Conservation (phyloP, 2,797 vertebrate species). For the Enteromius argenteus region DNA sequence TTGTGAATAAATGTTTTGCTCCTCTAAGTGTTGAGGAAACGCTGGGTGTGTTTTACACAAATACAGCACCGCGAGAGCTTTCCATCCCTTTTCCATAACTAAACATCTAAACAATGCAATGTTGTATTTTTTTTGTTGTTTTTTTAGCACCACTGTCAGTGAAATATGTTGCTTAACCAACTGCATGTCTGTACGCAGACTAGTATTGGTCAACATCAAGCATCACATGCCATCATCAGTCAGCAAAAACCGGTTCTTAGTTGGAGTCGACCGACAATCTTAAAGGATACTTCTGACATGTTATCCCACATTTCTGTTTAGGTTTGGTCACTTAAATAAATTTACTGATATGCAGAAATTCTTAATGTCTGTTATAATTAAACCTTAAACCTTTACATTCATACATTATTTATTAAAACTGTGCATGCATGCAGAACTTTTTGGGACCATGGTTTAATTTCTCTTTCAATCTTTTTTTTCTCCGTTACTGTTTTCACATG, state of each 20-base stretch:
- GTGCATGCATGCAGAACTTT: neutral
- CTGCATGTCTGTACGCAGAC: neutral
- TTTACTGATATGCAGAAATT: neutral
- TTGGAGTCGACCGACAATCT: slow-evolving; percentile 11
- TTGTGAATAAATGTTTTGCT: neutral
- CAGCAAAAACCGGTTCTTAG: slow-evolving; percentile 9
- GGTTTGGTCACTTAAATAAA: no score
- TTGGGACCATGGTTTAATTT: neutral
- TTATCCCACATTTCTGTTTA: neutral
- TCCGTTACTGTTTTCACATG: slow-evolving; percentile 21
- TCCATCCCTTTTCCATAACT: neutral
- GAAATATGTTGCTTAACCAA: slow-evolving; percentile 11
- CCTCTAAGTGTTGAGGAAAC: neutral
- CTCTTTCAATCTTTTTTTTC: neutral
- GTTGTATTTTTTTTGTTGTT: neutral
- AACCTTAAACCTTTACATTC: neutral
- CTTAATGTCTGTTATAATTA: neutral
- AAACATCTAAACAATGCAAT: neutral
- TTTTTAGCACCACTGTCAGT: neutral
- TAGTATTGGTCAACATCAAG: slow-evolving; percentile 37
- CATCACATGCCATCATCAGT: slow-evolving; percentile 8
- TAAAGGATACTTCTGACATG: neutral
- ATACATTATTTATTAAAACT: neutral
- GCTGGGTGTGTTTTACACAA: slow-evolving; percentile 7
- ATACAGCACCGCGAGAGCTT: neutral